A percentile compares a stretch with the other conserved stretches of the same genome.
Evolutionary conservation across 2,888 invertebrate genomes (phyloP).

Genomic region (Salticus scenicus): DNA sequence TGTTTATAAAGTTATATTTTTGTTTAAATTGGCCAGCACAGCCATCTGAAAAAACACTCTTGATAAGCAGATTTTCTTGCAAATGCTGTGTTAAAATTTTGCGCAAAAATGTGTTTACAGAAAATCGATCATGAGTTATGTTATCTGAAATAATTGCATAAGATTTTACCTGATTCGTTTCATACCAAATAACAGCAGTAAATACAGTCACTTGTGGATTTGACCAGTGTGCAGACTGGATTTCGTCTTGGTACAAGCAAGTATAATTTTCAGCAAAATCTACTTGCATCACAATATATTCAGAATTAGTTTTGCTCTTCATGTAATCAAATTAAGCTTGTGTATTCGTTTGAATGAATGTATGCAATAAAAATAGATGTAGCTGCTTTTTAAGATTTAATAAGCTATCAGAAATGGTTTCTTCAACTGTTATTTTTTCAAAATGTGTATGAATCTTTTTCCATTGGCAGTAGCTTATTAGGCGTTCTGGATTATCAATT

Average conservation of each 20-base stretch:
- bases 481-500: not conserved
- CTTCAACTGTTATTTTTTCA: not conserved
- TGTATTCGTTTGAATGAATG: too few relatives aligned
- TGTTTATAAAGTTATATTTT: not conserved
- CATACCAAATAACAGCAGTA: constrained; percentile 12
- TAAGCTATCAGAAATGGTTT: not conserved
- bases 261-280: constrained; percentile 20
- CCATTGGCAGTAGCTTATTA: not conserved
- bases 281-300: not conserved
- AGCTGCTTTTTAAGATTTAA: too few relatives aligned
- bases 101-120: not conserved
- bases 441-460: not conserved
- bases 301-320: not conserved
- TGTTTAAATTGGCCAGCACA: not conserved
- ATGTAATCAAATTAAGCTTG: too few relatives aligned
- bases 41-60: not conserved
- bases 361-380: too few relatives aligned
- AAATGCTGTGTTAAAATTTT: not conserved
- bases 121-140: constrained; percentile 4
- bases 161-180: not conserved
- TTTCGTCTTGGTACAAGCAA: constrained; percentile 15
- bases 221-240: constrained; percentile 9
- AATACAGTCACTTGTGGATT: not conserved
- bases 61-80: not conserved
- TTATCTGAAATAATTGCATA: constrained; percentile 3